Conservation (phyloP, 2,888 invertebrate genomes). For the Anorthoa munda region DNA sequence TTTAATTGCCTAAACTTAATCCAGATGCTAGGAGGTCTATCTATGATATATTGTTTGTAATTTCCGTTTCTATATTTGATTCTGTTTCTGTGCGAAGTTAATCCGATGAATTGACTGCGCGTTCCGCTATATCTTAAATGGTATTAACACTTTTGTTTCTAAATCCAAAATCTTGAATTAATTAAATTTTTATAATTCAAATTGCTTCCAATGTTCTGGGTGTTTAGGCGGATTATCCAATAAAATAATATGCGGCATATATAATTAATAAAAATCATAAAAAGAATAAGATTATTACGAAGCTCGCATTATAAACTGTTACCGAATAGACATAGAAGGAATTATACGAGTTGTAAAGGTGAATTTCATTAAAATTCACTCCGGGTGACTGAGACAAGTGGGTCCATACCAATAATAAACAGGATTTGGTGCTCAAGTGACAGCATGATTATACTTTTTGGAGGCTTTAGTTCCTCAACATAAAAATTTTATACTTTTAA, state of each 20-base stretch:
- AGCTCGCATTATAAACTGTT: conserved; percentile 69
- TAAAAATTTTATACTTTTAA: conserved; percentile 85
- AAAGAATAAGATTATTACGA: conserved; percentile 76
- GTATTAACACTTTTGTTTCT: conserved; percentile 37
- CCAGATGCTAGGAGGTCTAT: conserved; percentile 81
- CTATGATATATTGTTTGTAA: conserved; percentile 58
- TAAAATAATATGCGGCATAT: conserved; percentile 64
- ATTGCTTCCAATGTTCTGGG: conserved; percentile 63
- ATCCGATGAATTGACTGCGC: not conserved
- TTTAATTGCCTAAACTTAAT: conserved; percentile 87
- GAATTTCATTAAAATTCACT: conserved; percentile 83
- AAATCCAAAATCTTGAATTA: conserved; percentile 24
- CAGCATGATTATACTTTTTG: conserved; percentile 72
- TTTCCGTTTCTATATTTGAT: conserved; percentile 37
- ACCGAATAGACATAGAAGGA: conserved; percentile 65
- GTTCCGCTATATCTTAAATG: not conserved
- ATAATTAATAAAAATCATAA: conserved; percentile 77
- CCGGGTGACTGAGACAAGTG: conserved; percentile 80
- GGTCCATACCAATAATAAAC: conserved; percentile 76
- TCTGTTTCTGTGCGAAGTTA: conserved; percentile 17
- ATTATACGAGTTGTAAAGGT: conserved; percentile 74
- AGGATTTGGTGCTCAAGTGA: conserved; percentile 83
- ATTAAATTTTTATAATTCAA: conserved; percentile 66
- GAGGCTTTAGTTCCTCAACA: conserved; percentile 69
- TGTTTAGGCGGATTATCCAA: conserved; percentile 66